These are phyloP conservation scores for Mastacembelus armatus DNA, from an alignment of 2,797 vertebrate species.

Conservation along the genomic window DNA sequence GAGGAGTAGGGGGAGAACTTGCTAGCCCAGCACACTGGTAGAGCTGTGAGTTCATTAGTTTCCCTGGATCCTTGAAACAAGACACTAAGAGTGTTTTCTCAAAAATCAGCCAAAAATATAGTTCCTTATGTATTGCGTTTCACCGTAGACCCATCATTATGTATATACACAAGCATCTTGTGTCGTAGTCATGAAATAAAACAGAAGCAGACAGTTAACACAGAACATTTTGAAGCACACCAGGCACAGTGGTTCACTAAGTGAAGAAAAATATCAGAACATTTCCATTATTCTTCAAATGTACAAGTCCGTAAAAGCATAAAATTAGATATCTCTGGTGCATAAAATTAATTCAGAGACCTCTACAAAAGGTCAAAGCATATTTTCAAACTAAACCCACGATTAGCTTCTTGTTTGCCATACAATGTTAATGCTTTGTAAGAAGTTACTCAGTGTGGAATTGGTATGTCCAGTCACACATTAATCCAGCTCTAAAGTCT, in stretches of 20 bases:
- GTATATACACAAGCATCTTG: slow-evolving; percentile 36
- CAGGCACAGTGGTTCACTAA: slow-evolving; percentile 56
- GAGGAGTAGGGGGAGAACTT: slow-evolving; percentile 43
- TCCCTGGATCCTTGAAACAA: slow-evolving; percentile 48
- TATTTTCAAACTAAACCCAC: slow-evolving; percentile 79
- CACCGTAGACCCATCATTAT: slow-evolving; percentile 31
- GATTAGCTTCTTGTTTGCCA: slow-evolving; percentile 82
- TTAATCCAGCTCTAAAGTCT: slow-evolving; percentile 81
- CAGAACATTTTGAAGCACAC: slow-evolving; percentile 41
- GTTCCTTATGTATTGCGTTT: slow-evolving; percentile 32
- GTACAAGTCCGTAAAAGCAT: slow-evolving; percentile 80
- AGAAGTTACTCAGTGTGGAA: slow-evolving; percentile 78
- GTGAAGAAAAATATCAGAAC: slow-evolving; percentile 68
- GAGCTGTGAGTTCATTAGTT: slow-evolving; percentile 71
- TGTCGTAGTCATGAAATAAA: slow-evolving; percentile 46
- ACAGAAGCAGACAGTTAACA: slow-evolving; percentile 54
- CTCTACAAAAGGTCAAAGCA: slow-evolving; percentile 81
- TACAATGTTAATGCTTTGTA: slow-evolving; percentile 74
- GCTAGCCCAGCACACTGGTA: slow-evolving; percentile 66
- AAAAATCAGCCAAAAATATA: slow-evolving; percentile 38
- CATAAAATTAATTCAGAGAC: slow-evolving; percentile 83
- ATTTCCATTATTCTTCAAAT: slow-evolving; percentile 78
- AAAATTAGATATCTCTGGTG: slow-evolving; percentile 82
- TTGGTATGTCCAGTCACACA: slow-evolving; percentile 77
- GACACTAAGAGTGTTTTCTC: slow-evolving; percentile 29